Evolutionary conservation across 2,888 invertebrate species (phyloP).

Genomic region (Conistra vaccinii): DNA sequence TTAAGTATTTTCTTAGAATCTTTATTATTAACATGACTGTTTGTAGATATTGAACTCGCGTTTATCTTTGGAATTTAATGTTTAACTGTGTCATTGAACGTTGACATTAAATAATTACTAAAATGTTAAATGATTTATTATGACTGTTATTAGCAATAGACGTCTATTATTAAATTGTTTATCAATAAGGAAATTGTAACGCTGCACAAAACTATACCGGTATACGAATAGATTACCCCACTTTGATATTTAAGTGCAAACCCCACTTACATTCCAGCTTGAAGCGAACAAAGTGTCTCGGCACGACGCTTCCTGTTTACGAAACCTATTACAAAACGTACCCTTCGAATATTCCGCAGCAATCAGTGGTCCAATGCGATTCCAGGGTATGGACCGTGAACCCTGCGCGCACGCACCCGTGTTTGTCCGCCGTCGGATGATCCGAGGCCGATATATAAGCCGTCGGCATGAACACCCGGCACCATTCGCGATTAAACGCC

Average conservation of each 20-base stretch:
- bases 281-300: conserved; percentile 68
- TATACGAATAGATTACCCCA: conserved; percentile 61
- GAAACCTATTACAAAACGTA: conserved; percentile 74
- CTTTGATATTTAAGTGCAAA: conserved; percentile 65
- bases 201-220: conserved; percentile 50
- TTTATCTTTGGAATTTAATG: conserved; percentile 27
- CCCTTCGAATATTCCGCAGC: conserved; percentile 78
- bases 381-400: conserved; percentile 89
- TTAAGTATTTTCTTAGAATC: conserved; percentile 25
- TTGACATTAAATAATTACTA: conserved; percentile 17
- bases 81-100: conserved; percentile 45
- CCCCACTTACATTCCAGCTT: conserved; percentile 67
- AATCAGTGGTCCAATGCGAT: conserved; percentile 79
- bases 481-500: conserved; percentile 88
- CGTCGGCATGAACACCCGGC: conserved; percentile 83
- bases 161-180: conserved; percentile 49
- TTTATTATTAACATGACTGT: background rate
- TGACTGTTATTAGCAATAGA: conserved; percentile 5
- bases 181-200: conserved; percentile 62
- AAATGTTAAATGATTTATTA: conserved; percentile 17
- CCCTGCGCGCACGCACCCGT: conserved; percentile 83
- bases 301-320: conserved; percentile 77
- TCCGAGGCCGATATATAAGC: conserved; percentile 90
- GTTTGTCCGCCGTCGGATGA: conserved; percentile 86
- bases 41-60: conserved; percentile 20